Evolutionary conservation across 1,140 invertebrate species (phyloP), one percentile per base, ranked within the genome.

Genomic region (Drosophila mauritiana): DNA sequence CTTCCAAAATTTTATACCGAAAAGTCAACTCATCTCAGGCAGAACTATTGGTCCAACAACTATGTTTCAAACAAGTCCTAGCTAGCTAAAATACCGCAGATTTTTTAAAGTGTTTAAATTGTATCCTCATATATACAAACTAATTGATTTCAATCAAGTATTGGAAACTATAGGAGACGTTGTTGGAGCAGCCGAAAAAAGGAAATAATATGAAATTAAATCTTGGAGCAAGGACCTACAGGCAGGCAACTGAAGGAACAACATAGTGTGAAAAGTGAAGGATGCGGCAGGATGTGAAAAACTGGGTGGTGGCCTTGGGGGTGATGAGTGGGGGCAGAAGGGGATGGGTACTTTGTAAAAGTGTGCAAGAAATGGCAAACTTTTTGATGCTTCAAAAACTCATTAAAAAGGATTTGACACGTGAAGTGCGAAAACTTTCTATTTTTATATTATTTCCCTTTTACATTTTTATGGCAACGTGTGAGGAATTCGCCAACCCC

Each of bases 361-460:
- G 68, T 84, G 76, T 89, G 73, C 72, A 89, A 88, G 84, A 89
- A 88, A 88, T 84, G 73, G 85, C 85, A 90, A 89, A 89, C 78
- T 91, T 91, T 86, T 78, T 91, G 89, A 91, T 91, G 89, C 89
- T 80, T 80, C 78, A 68, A 82, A 91, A 91, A 91, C 89, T 91
- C 89, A 91, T 91, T 91, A 91, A 91, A 91, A 91, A 89, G 89
- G 89, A 91, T 91, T 91, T 91, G 89, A 91, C 89, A 91, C 84
- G 89, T 91, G 89, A 91, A 91, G 80, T 91, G 88, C 73, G 72
- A 91, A 89, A 91, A 89, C 64, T 90, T 84, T 84, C 78, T 89
- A 89, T 89, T 89, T 89, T 89, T 89, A 89, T 89, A 89, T 89
- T 89, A 89, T 84, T 89, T 89, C 85, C 85, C 85, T 89, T 89